These are phyloP conservation scores for Apamea crenata DNA, from an alignment of 2,888 invertebrate species.

Conservation along the genomic window DNA sequence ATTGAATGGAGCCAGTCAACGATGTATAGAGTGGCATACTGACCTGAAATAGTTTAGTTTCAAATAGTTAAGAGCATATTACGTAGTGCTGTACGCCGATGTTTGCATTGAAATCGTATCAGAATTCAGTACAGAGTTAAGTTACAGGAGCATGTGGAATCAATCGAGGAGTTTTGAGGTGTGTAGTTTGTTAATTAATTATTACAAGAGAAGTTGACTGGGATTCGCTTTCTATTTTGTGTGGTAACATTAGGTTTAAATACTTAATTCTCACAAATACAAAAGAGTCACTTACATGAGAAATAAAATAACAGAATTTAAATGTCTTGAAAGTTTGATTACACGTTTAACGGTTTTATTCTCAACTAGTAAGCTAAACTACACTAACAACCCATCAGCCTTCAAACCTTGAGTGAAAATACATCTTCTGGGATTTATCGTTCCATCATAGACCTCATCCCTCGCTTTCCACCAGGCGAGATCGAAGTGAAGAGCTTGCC, in stretches of 20 bases:
- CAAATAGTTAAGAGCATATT: slow-evolving; percentile 48
- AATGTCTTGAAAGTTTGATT: neutral
- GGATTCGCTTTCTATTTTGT: neutral
- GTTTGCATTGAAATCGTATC: slow-evolving; percentile 42
- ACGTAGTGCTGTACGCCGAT: slow-evolving; percentile 28
- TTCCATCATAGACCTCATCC: too few species aligned
- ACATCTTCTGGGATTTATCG: too few species aligned
- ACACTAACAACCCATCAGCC: neutral
- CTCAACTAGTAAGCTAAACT: too few species aligned
- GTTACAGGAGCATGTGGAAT: slow-evolving; percentile 20
- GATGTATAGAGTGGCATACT: slow-evolving; percentile 56
- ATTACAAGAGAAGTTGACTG: neutral
- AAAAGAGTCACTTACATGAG: neutral
- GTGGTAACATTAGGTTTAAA: neutral
- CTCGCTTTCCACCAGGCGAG: too few species aligned
- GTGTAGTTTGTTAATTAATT: slow-evolving; percentile 13
- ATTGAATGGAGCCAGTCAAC: slow-evolving; percentile 59
- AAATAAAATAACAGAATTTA: neutral
- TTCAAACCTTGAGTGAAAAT: too few species aligned
- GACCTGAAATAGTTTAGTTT: slow-evolving; percentile 63
- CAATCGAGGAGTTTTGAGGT: slow-evolving; percentile 26
- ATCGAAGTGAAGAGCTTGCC: too few species aligned
- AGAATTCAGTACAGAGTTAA: slow-evolving; percentile 25
- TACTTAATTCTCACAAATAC: neutral
- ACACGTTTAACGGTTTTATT: neutral